Evolutionary conservation across 2,113 vertebrate genomes (phyloP).

Genomic region (Prionailurus viverrinus): DNA sequence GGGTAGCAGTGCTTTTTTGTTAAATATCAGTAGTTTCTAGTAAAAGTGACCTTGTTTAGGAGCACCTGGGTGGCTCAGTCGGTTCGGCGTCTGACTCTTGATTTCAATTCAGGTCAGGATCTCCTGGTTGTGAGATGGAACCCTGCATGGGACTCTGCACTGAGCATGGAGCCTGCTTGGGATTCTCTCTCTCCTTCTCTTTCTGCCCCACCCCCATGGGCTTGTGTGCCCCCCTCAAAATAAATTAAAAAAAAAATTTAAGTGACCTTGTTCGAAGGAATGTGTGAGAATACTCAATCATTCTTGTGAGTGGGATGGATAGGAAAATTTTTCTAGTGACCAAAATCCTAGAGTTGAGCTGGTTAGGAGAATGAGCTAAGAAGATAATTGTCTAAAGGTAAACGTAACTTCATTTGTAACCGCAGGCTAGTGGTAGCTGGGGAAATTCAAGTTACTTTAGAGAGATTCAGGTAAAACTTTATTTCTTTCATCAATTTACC

Average conservation of each 20-base stretch:
- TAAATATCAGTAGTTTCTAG: neutral
- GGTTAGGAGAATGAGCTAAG: neutral
- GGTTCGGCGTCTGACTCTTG: no score
- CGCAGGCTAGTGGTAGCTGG: neutral
- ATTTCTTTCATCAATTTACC: conserved; percentile 58
- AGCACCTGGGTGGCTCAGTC: no score
- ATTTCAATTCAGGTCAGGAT: no score
- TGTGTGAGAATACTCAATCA: neutral
- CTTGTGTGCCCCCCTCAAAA: no score
- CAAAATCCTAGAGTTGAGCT: neutral
- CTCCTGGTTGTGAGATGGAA: no score
- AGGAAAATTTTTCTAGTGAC: neutral
- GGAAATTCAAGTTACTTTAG: conserved; percentile 30
- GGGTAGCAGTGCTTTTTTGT: neutral
- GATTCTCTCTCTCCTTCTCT: no score
- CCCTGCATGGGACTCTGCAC: no score
- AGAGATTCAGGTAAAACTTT: conserved; percentile 41
- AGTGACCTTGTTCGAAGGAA: neutral
- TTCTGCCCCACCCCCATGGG: no score
- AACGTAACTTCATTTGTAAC: neutral
- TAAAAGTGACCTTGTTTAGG: neutral
- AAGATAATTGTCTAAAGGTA: neutral
- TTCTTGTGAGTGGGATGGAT: neutral
- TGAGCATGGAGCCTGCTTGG: no score
- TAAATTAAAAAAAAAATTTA: neutral